phyloP scores from a whole-genome alignment of 2,888 invertebrate species.

The Caenorhabditis parvicauda region DNA sequence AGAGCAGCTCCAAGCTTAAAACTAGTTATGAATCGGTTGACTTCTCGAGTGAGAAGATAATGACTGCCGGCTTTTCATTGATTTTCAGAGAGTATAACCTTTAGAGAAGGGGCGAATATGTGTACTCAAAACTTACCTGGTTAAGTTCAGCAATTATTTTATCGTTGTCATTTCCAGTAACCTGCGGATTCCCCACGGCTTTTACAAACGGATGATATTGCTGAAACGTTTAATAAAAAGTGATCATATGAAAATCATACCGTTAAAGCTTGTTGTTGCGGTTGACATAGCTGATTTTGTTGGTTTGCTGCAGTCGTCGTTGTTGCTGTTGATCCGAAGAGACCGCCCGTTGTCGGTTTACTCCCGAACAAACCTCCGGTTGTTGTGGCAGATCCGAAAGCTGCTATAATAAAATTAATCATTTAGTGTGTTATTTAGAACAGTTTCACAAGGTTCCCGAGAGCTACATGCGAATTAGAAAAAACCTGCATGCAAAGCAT shows the following conservation, averaged over 20 bases:
- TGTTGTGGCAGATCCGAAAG: no score
- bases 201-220: slow-evolving; percentile 17
- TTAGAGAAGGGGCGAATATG: no score
- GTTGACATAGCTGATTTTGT: slow-evolving; percentile 8
- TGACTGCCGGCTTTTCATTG: background rate
- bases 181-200: slow-evolving; percentile 20
- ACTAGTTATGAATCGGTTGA: background rate
- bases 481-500: no score
- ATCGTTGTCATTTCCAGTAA: slow-evolving; percentile 21
- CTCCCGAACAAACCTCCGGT: slow-evolving; percentile 23
- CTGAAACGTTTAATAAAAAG: slow-evolving; percentile 6
- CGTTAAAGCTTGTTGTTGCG: slow-evolving; percentile 3
- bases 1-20: slow-evolving; percentile 64
- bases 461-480: no score
- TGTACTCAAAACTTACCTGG: slow-evolving; percentile 9
- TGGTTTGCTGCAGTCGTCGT: slow-evolving; percentile 10
- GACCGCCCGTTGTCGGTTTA: slow-evolving; percentile 8
- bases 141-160: slow-evolving; percentile 15
- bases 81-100: background rate
- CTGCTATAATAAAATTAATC: no score
- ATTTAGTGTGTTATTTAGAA: no score
- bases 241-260: background rate
- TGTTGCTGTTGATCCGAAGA: slow-evolving; percentile 19
- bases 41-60: no score
- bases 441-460: no score